Evolutionary conservation across 2,113 vertebrate species (phyloP), one percentile per base, ranked within the genome.

Genomic region (Osmerus mordax): DNA sequence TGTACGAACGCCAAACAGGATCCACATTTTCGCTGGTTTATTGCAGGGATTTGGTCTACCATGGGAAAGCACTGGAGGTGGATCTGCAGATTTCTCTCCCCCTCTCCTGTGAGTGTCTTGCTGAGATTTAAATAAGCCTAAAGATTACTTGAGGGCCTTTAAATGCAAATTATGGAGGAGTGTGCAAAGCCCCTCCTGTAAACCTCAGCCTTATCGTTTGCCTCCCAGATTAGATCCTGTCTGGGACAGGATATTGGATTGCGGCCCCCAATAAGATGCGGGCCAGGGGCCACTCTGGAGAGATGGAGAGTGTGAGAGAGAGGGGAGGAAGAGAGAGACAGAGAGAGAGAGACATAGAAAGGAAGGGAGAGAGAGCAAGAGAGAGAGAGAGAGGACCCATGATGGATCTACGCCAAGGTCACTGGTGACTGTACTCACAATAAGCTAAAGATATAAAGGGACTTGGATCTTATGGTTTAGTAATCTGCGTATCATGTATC

Each of bases 51-150:
- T 91, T 90, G 74, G 67, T 79, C 63, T 73, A 56, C 83, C 86
- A 88, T 83, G 89, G 86, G 88, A 91, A 84, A 83, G 76, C 79
- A 83, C 56, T 83, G 82, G 84, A 84, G 84, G 83, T 86, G 79
- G 81, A 91, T 89, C 72, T 84, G 80, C 76, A 69, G 72, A 75
- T 13, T 13, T 18, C 14, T 8, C 58, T 19, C 15, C n/a, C 13
- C 67, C 51, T 81, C 74, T 76, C 61, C 67, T 80, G 76, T 80
- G 73, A 79, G 75, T 89, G 87, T 90, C 91, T 91, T 87, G 84
- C 88, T 89, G 86, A 87, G 88, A 91, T 92, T 93, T 87, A 85
- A 91, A 91, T 91, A 91, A 92, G 79, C 86, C 86, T 82, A 82
- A 85, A 90, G 89, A 92, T 90, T 90, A 89, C 90, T 91, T 86